Evolutionary conservation across 1,140 invertebrate species (phyloP), one percentile per base, ranked within the genome.

Genomic region (Drosophila nigromelanica): DNA sequence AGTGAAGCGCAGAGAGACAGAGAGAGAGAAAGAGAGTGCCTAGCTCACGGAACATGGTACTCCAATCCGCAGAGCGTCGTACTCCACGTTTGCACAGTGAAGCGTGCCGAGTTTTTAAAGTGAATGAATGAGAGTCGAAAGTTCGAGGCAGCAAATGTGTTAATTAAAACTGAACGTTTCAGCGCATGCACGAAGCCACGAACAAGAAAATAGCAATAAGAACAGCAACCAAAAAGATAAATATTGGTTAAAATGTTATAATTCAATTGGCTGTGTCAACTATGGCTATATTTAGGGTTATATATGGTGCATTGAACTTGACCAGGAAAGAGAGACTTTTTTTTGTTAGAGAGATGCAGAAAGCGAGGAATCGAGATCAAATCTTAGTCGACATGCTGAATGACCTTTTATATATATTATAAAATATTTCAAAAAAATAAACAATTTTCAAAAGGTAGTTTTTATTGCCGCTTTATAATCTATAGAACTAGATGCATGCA

Each of bases 161-260:
- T 87, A 87, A 87, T 87, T 82, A 87, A 87, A 87, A 78, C 50
- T 67, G 81, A 89, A 89, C 82, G 82, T 82, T 74, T 60, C 75
- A 78, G 66, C 73, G 76, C 73, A 75, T 86, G 50, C 68, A 55
- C 14, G 47, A 47, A 14, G 33, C 54, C 15, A 45, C 11, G 45
- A 72, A 63, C 42, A 37, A 42, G 70, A 70, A 33, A 33, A 33
- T 7, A 7, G 5, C 5, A 33, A 45, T 39, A 40, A 11, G 47
- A 59, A 18, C 27, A 24, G 33, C 8, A 50, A 27, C 6, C 42
- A 12, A n/a, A 27, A 30, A 24, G 47, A 6, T 14, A 27, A 18
- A 45, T 14, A 27, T 48, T 14, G 15, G 40, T 14, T n/a, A 37
- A 76, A 67, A 85, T 76, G 73, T 63, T 77, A 78, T 78, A 81